Base-by-base conservation (phyloP, 1,140 invertebrate genomes). In the Camponotus vicinus region DNA sequence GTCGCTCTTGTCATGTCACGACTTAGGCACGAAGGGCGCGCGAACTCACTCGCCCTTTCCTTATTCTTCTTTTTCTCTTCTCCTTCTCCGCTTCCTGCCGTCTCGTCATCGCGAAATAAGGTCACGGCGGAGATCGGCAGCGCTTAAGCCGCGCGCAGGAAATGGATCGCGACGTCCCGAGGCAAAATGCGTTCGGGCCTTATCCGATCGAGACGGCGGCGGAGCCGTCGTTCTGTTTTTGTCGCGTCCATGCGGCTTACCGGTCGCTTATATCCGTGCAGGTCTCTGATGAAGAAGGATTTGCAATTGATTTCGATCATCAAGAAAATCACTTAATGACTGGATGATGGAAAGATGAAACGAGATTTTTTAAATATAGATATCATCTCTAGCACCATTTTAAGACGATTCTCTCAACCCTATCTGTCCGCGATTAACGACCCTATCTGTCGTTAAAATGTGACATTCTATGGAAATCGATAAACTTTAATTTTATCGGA, bases 121-220 rank as follows among this genome's bases (percentile, higher is more conserved):
- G 87, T 76, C 66, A 87, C 70, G 45, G 32, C 78, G 63, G 55
- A 75, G 80, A 76, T 88, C 86, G 79, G 79, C 40, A 83, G n/a
- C 55, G 79, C n/a, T 83, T 83, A 83, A 83, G 69, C 27, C 15
- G 40, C 40, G 79, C 69, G 82, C 87, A 85, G 86, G 87, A 88
- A 88, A 83, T 71, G 79, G 32, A 66, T 76, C 69, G 55, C 42
- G 63, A 70, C 79, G 70, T 76, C 61, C 34, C 86, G 61, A n/a
- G 49, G 78, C 87, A 77, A 87, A 52, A 87, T 66, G 32, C 59
- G 77, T 82, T 67, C 49, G 76, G 21, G 61, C 57, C 87, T 69
- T 75, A 21, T 49, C 67, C 85, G 57, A 61, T 73, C 76, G 61
- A 87, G 71, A 82, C 85, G 63, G 32, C 45, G 77, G 21, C 40